A percentile compares a stretch with the other conserved stretches of the same genome.
Conservation (phyloP, 2,113 vertebrate genomes). For the Balaeniceps rex region DNA sequence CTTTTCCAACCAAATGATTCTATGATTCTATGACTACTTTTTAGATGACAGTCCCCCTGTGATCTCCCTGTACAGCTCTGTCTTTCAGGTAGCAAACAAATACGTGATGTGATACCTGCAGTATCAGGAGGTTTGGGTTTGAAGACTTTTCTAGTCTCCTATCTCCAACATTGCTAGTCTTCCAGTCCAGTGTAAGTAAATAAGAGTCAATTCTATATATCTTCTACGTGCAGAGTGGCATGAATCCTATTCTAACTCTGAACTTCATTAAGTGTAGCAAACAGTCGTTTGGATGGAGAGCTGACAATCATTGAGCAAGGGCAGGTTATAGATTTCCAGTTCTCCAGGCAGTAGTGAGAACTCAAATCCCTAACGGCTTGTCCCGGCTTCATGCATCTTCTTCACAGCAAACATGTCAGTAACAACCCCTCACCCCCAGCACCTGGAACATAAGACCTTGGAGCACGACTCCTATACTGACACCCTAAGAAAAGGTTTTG, state of each 20-base stretch:
- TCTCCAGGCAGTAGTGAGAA: neutral
- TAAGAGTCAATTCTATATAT: rapidly evolving
- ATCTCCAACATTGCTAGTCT: rapidly evolving
- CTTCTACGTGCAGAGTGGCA: rapidly evolving
- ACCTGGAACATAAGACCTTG: rapidly evolving
- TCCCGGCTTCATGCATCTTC: rapidly evolving
- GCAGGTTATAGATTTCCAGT: no score
- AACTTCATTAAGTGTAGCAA: rapidly evolving
- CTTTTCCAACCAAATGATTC: no score
- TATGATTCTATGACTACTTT: neutral
- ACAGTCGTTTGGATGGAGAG: rapidly evolving
- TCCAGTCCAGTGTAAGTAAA: neutral
- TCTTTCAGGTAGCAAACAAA: neutral
- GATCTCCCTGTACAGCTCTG: rapidly evolving
- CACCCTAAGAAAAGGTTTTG: no score
- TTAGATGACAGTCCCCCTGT: neutral
- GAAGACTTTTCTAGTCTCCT: neutral
- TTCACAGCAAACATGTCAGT: no score
- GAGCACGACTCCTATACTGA: rapidly evolving
- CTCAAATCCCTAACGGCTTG: rapidly evolving
- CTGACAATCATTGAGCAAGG: rapidly evolving
- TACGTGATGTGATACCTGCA: neutral
- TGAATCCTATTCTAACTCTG: neutral
- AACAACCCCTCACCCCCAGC: no score
- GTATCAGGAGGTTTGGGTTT: neutral